Percentiles rank a stretch among this genome's conserved stretches.
Evolutionary conservation across 2,113 vertebrate genomes (phyloP).

Genomic region (Pholis gunnellus): DNA sequence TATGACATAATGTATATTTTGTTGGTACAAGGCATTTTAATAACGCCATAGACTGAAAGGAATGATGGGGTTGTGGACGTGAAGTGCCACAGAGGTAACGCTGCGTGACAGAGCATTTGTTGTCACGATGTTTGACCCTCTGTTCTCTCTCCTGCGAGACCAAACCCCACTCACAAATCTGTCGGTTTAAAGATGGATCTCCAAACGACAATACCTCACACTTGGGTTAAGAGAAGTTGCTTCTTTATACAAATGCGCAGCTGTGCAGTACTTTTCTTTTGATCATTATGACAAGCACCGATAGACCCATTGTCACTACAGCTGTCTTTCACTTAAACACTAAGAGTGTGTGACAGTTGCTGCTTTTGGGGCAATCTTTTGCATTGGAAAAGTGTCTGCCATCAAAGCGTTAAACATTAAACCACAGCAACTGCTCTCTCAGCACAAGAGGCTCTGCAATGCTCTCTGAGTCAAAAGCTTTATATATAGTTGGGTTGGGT

Average conservation of each 20-base stretch:
- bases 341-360: neutral
- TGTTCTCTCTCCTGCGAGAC: neutral
- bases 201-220: neutral
- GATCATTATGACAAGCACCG: neutral
- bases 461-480: neutral
- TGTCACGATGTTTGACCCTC: constrained; percentile 33
- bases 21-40: accelerated
- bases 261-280: neutral
- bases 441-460: neutral
- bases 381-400: neutral
- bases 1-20: neutral
- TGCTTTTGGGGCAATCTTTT: neutral
- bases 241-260: neutral
- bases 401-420: neutral
- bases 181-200: neutral
- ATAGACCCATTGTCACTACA: neutral
- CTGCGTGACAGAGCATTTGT: constrained; percentile 4
- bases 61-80: neutral
- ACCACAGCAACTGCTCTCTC: neutral
- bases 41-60: neutral
- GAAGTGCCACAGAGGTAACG: neutral
- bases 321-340: neutral
- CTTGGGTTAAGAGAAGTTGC: no score
- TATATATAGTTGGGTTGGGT: neutral
- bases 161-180: neutral